Conservation (phyloP, 2,888 invertebrate species). For the Cephus pulcher region DNA sequence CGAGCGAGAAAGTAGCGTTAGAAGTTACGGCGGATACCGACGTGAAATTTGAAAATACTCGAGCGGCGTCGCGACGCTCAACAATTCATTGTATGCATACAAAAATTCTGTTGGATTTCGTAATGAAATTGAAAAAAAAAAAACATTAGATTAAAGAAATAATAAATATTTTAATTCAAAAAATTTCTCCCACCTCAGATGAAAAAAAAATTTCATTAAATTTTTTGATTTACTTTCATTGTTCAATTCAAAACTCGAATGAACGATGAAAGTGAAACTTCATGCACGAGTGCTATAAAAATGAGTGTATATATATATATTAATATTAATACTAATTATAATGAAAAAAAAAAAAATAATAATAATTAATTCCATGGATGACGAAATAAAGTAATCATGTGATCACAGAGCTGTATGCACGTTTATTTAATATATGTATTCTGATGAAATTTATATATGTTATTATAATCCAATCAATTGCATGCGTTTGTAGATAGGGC, state of each 20-base stretch:
- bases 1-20: constrained; percentile 1
- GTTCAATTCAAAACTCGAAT: no score
- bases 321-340: neutral
- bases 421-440: neutral
- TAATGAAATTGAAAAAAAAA: neutral
- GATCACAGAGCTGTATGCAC: neutral
- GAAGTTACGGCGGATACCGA: neutral
- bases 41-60: constrained; percentile 4
- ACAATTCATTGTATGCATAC: neutral
- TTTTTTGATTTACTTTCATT: no score
- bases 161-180: neutral
- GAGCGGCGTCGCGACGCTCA: neutral
- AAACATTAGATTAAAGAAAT: no score
- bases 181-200: neutral
- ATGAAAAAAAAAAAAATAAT: no score
- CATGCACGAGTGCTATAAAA: neutral
- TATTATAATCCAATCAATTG: neutral
- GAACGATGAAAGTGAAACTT: neutral
- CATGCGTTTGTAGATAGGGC: neutral
- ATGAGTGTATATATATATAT: neutral
- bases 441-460: neutral
- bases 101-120: neutral
- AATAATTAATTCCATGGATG: neutral
- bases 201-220: no score
- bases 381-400: neutral